These are phyloP conservation scores for Lordiphosa stackelbergi DNA, from an alignment of 1,140 invertebrate genomes.

Conservation along the genomic window DNA sequence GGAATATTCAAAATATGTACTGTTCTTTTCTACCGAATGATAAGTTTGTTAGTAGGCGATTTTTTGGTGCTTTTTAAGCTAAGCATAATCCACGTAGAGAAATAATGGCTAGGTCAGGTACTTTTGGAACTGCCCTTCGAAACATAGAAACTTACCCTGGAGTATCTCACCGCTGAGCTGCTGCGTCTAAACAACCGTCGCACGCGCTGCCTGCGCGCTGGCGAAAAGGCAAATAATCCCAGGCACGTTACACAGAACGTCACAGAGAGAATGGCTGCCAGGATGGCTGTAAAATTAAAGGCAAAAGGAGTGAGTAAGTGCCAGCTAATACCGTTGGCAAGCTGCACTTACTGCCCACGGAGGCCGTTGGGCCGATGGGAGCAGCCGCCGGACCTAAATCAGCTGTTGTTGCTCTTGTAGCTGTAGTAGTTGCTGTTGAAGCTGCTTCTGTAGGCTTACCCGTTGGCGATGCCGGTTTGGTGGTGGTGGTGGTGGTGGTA, in stretches of 20 bases:
- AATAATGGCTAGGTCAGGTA: too few species aligned
- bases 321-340: constrained; percentile 14
- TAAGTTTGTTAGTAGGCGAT: too few species aligned
- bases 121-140: neutral
- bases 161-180: constrained; percentile 62
- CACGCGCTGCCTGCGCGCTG: constrained; percentile 60
- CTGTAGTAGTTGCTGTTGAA: constrained; percentile 10
- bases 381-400: constrained; percentile 35
- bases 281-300: constrained; percentile 49
- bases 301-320: constrained; percentile 9
- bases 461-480: constrained; percentile 30
- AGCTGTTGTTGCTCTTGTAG: constrained; percentile 26
- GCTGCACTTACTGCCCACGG: constrained; percentile 72
- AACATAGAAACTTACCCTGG: constrained; percentile 42
- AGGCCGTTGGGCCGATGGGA: constrained; percentile 58
- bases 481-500: constrained; percentile 19
- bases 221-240: constrained; percentile 68
- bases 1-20: too few species aligned
- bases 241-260: constrained; percentile 65
- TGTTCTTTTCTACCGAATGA: too few species aligned
- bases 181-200: constrained; percentile 62
- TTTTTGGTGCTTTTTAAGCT: too few species aligned
- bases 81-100: too few species aligned
- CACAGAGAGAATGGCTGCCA: constrained; percentile 62
- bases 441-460: constrained; percentile 47